Percentiles rank a stretch among this genome's conserved stretches.
phyloP scores from a whole-genome alignment of 2,113 vertebrate genomes.

The Petromus typicus region DNA sequence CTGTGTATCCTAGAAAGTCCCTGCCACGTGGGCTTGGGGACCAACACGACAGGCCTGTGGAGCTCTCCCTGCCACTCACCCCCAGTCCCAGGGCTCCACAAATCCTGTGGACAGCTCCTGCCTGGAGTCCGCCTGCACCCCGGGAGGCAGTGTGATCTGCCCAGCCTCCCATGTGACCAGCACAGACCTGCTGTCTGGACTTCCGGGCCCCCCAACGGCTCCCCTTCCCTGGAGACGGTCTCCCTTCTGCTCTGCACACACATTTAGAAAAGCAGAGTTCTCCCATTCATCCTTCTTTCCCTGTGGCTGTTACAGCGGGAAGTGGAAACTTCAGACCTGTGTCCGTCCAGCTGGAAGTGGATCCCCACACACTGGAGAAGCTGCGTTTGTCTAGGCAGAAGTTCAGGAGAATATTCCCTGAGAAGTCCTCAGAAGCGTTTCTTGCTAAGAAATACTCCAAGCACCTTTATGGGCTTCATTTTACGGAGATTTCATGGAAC shows the following conservation, averaged over 20 bases:
- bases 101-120: fast-evolving
- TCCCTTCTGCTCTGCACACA: not conserved
- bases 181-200: not conserved
- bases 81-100: not conserved
- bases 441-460: slow-evolving; percentile 60
- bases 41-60: not conserved
- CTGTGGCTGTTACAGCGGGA: not conserved
- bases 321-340: not conserved
- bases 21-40: not conserved
- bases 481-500: not conserved
- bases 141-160: not conserved
- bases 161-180: not conserved
- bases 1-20: not conserved
- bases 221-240: not conserved
- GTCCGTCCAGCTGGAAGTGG: not conserved
- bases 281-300: not conserved
- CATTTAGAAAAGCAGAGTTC: not conserved
- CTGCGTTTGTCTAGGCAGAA: not conserved
- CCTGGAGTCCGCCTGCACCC: too few relatives aligned
- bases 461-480: not conserved
- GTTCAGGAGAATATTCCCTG: not conserved
- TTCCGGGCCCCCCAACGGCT: not conserved
- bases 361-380: not conserved
- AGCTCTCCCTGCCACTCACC: not conserved
- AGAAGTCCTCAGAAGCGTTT: slow-evolving; percentile 52